A percentile compares a stretch with the other conserved stretches of the same genome.
These are phyloP conservation scores for Drosophila sucinea DNA, from an alignment of 1,140 invertebrate genomes.

Conservation along the genomic window DNA sequence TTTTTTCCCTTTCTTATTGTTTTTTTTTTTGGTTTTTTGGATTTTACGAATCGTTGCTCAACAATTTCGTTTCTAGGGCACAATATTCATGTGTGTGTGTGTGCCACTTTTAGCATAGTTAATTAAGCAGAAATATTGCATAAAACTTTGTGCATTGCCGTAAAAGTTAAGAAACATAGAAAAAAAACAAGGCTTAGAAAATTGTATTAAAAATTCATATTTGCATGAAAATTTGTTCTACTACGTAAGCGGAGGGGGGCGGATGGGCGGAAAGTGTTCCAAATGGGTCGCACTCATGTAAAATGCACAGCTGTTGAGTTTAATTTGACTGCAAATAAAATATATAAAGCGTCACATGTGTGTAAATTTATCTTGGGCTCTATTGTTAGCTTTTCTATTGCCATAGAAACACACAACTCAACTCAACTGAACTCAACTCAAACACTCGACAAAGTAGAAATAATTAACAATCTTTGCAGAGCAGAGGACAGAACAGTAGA, in stretches of 20 bases:
- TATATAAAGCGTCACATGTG: conserved; percentile 55
- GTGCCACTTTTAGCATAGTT: conserved; percentile 56
- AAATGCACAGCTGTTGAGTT: conserved; percentile 75
- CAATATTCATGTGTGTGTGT: conserved; percentile 30
- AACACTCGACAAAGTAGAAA: conserved; percentile 71
- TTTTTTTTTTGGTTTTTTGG: not conserved
- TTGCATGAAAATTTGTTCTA: conserved; percentile 70
- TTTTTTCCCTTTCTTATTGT: conserved; percentile 37
- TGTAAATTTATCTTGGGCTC: conserved; percentile 57
- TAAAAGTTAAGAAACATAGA: conserved; percentile 51
- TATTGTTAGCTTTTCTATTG: conserved; percentile 58
- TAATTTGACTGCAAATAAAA: conserved; percentile 82
- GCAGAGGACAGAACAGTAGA: conserved; percentile 54
- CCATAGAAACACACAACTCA: conserved; percentile 33
- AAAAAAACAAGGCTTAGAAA: conserved; percentile 24
- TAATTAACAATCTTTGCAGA: conserved; percentile 72
- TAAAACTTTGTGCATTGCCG: conserved; percentile 50
- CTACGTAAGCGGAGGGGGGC: conserved; percentile 23
- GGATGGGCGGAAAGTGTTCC: not conserved
- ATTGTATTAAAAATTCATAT: conserved; percentile 81
- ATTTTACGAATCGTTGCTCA: conserved; percentile 49
- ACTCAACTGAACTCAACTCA: conserved; percentile 70
- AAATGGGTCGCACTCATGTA: conserved; percentile 60
- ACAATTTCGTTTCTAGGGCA: conserved; percentile 31
- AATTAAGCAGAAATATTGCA: conserved; percentile 69